Base-by-base conservation (phyloP, 2,888 invertebrate species). In the Cepaea hortensis region DNA sequence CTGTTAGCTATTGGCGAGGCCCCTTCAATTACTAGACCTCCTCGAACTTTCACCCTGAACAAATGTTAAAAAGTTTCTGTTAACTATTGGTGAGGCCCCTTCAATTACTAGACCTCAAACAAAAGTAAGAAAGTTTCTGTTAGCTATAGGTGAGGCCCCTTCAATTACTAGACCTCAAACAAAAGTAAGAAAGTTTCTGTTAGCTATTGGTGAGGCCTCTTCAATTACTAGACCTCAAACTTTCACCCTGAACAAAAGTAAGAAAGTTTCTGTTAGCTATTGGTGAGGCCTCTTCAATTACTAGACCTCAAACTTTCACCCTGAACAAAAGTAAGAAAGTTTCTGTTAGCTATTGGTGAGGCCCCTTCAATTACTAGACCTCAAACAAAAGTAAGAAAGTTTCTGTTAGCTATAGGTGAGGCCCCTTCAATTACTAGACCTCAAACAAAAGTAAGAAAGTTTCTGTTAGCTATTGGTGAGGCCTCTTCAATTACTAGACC, bases 231-330 rank as follows among this genome's bases (percentile, higher is more conserved):
- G 95, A 0, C 98, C 98, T 83, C 97, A 35, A 35, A 35, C 35
- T 0, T 13, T 9, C 9, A 65, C 2, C 18, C 9, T 18, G 35
- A 35, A 35, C 35, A 35, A 35, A 35, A 35, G 35, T 35, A 35
- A 35, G 35, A 35, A 35, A 35, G 35, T 35, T 35, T 35, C 96
- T 96, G 91, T 94, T 93, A 95, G 96, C 92, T 95, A 96, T 94
- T 55, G 97, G 96, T 83, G 97, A 96, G 50, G 97, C 98, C 89
- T 97, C 97, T 93, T 98, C 95, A 91, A 98, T 96, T 89, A 97
- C 96, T 87, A 98, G 95, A 0, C 98, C 98, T 94, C 98, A 97
- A 85, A 98, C 98, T 90, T 97, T 96, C 90, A 97, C 97, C 94
- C 98, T 98, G 95, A 9, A 6, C 4, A 35, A 7, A 61, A 13